phyloP scores from a whole-genome alignment of 2,797 vertebrate species.

The Pyrocephalus nanus region DNA sequence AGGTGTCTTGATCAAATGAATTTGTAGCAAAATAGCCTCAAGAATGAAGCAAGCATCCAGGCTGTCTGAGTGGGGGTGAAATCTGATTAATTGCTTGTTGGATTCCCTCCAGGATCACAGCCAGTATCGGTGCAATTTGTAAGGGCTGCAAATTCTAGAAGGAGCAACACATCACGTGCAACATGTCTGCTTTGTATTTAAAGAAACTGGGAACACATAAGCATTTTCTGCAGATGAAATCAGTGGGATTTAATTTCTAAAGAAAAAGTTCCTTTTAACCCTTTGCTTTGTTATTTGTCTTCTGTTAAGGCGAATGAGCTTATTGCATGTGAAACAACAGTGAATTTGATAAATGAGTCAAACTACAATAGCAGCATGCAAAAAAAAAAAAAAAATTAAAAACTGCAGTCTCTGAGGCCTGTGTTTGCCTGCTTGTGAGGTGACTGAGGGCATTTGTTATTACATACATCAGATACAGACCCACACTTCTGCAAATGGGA shows the following conservation, averaged over 20 bases:
- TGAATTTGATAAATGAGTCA: background rate
- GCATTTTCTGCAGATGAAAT: conserved; percentile 45
- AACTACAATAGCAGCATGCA: background rate
- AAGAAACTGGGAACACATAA: background rate
- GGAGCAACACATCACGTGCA: conserved; percentile 20
- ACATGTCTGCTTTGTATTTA: background rate
- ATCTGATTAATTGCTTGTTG: conserved; percentile 61
- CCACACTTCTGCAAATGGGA: background rate
- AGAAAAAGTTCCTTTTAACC: background rate
- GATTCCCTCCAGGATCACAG: conserved; percentile 17
- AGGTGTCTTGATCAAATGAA: conserved; percentile 46
- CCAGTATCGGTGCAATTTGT: conserved; percentile 28
- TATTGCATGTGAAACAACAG: background rate
- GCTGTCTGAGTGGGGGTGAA: conserved; percentile 57
- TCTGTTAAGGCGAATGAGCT: background rate
- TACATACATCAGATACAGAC: background rate
- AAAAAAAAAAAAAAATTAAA: background rate
- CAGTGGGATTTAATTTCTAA: conserved; percentile 35
- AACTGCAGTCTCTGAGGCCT: background rate
- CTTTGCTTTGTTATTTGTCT: background rate
- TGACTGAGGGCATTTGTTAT: background rate
- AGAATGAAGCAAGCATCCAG: conserved; percentile 28
- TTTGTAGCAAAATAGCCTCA: conserved; percentile 31
- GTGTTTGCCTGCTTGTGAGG: background rate
- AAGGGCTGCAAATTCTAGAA: background rate